phyloP scores from a whole-genome alignment of 2,888 invertebrate genomes.

The Melanophora roralis region DNA sequence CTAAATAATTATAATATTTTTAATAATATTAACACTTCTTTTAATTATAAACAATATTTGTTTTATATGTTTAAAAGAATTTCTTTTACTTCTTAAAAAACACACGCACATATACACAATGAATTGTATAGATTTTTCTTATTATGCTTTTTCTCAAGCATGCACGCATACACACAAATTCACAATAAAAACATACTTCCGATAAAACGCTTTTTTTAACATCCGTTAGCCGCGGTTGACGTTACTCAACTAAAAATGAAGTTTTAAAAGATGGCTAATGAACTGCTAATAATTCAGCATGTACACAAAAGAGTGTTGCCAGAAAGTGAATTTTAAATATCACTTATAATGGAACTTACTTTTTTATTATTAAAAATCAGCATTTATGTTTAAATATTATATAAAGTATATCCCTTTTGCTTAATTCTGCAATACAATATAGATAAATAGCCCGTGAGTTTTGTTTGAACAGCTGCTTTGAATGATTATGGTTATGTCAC shows the following conservation, averaged over 20 bases:
- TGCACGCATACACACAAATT: neutral
- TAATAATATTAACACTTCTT: conserved; percentile 2
- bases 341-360: too few species aligned
- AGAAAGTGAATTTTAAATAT: too few species aligned
- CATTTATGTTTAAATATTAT: too few species aligned
- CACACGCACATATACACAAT: conserved; percentile 7
- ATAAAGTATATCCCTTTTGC: too few species aligned
- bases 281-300: conserved; percentile 22
- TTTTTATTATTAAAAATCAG: too few species aligned
- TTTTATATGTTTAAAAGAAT: neutral
- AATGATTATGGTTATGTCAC: too few species aligned
- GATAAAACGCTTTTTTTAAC: conserved; percentile 32
- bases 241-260: conserved; percentile 56
- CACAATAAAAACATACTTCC: neutral
- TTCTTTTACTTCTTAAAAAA: conserved; percentile 12
- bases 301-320: neutral
- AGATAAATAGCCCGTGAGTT: too few species aligned
- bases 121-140: conserved; percentile 22
- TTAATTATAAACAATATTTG: neutral
- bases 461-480: too few species aligned
- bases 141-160: neutral
- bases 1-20: neutral
- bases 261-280: conserved; percentile 45
- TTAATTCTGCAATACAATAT: too few species aligned
- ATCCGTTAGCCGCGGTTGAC: conserved; percentile 52